Conservation (phyloP, 2,888 invertebrate species). For the Melinopterus prodromus region DNA sequence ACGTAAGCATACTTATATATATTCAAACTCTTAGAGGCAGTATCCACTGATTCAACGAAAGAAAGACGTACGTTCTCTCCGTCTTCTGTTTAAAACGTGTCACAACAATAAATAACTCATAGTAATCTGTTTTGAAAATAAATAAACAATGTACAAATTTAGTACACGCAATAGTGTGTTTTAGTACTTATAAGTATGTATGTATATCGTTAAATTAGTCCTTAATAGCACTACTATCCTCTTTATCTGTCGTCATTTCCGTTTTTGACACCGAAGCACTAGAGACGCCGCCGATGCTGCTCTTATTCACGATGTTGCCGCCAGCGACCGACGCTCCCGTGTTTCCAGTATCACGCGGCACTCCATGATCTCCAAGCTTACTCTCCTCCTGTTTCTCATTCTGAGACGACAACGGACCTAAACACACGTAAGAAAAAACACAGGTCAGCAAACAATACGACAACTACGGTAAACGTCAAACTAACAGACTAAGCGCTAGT, state of each 20-base stretch:
- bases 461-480: constrained; percentile 27
- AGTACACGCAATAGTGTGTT: constrained; percentile 37
- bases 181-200: constrained; percentile 44
- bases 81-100: too few relatives aligned
- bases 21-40: constrained; percentile 9
- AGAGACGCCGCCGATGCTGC: constrained; percentile 39
- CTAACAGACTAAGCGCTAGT: background rate
- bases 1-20: background rate
- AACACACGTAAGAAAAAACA: constrained; percentile 35
- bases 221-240: constrained; percentile 55
- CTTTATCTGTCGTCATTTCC: constrained; percentile 54
- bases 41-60: background rate
- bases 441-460: background rate
- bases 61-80: background rate
- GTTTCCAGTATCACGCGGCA: constrained; percentile 42
- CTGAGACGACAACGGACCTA: constrained; percentile 52
- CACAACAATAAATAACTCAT: constrained; percentile 30
- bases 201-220: constrained; percentile 47
- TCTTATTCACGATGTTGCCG: constrained; percentile 40
- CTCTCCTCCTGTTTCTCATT: constrained; percentile 56
- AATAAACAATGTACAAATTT: constrained; percentile 35
- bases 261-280: constrained; percentile 41
- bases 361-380: constrained; percentile 52
- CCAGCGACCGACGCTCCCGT: constrained; percentile 46
- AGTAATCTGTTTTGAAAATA: constrained; percentile 34